Conservation (phyloP, 2,113 vertebrate genomes). For the Mastomys coucha region DNA sequence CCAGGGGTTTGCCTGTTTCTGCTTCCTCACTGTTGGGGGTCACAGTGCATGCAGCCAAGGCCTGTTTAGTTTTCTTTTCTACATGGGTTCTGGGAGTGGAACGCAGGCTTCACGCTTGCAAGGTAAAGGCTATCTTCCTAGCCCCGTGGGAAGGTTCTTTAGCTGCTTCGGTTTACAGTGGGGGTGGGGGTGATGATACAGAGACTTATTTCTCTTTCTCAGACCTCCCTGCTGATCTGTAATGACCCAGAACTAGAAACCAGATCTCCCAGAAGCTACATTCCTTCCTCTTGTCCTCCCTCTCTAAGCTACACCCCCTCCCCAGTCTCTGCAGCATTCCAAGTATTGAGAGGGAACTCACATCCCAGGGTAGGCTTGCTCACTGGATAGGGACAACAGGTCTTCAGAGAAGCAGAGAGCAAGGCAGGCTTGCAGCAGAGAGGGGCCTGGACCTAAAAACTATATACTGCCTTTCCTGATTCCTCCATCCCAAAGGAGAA, state of each 20-base stretch:
- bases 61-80: neutral
- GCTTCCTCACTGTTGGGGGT: neutral
- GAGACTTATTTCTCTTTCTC: neutral
- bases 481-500: neutral
- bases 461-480: neutral
- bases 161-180: neutral
- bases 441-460: accelerated
- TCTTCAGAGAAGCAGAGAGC: neutral
- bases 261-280: neutral
- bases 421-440: neutral
- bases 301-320: neutral
- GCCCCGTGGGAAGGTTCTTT: neutral
- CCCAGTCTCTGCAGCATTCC: too few species aligned
- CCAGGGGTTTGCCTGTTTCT: neutral
- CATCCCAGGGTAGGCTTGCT: neutral
- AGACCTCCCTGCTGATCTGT: neutral
- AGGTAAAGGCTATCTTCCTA: neutral
- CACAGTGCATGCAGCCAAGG: neutral
- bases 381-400: neutral
- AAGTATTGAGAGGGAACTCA: neutral
- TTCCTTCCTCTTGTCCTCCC: neutral
- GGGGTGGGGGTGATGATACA: too few species aligned
- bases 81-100: neutral
- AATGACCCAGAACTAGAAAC: neutral
- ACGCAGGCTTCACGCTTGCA: neutral